Evolutionary conservation across 2,797 vertebrate genomes (phyloP), one percentile per base, ranked within the genome.

Genomic region (Lepus oiostolus): DNA sequence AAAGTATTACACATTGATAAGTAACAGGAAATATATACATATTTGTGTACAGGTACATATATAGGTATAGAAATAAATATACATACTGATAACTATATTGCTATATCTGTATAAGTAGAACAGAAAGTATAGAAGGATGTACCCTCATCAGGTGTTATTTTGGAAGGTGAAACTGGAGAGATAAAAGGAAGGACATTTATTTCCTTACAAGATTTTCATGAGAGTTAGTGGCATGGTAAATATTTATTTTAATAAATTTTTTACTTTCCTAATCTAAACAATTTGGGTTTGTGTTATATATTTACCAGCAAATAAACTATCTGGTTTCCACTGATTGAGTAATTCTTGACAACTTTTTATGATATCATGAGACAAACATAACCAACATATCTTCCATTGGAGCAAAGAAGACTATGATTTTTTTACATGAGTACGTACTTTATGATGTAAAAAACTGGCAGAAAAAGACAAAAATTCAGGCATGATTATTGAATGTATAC

Each of bases 401-500:
- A 62, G 17, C 22, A 80, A 85, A 35, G 22, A 89, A 79, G n/a
- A 28, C 5, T 38, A 42, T 42, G 19, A 87, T 32, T 84, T 95
- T 87, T 95, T 92, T 76, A 63, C 24, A 60, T 77, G 19, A 75
- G 13, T 80, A 72, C 12, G 35, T 21, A 17, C 79, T 60, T 95
- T 90, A 72, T 81, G 62, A 88, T 68, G 28, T 74, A 85, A 90
- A 50, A 87, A 52, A 1, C 24, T 63, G 8, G 9, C 4, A 74
- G 4, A 13, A 79, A n/a, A n/a, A 7, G 30, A 38, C 5, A 76
- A 50, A 3, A 75, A 71, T n/a, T 62, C 24, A 52, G 13, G 35
- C 26, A 75, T 19, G 22, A 76, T 67, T 96, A 65, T 2, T 80
- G 28, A 84, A 79, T 62, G 17, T 14, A 60, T 10, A 77, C 9